Evolutionary conservation across 2,113 vertebrate species (phyloP), one percentile per base, ranked within the genome.

Genomic region (Dicrurus megarhynchus): DNA sequence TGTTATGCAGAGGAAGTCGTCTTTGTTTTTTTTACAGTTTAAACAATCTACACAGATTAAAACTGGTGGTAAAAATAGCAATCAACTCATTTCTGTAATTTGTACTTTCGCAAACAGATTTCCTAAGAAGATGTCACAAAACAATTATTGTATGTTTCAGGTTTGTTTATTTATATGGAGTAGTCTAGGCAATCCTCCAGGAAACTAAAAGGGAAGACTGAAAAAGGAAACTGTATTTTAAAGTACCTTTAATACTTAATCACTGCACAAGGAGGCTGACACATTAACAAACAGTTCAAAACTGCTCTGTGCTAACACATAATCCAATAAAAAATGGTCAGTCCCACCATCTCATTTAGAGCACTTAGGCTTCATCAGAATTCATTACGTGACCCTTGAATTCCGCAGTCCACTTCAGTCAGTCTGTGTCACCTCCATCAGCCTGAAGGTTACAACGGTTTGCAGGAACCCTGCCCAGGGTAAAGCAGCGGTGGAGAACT

Each of bases 231-330:
- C 24, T 30, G 7, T 28, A 14, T 60, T 86, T 82, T 53, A 44
- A 82, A 82, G 19, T 5, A 37, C 23, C 11, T 52, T 86, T 69
- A 87, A 76, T 32, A 35, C 28, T 50, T 21, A 22, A 41, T 67
- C 39, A 28, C 20, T 17, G 76, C 63, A 46, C n/a, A 42, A 74
- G 35, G 52, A 64, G 4, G 16, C 32, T 37, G 22, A 50, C 5
- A 19, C 44, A 28, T 41, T 37, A 67, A 83, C 52, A 47, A 68
- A 28, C n/a, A 83, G 44, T 57, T 64, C 46, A 63, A 30, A 87
- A 65, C 3, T 22, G 8, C 19, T 47, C 41, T 4, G 1, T 30
- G 23, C 23, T 61, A 61, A 57, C 1, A 1, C 13, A 27, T 4
- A 7, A n/a, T 19, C 33, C 46, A 32, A 53, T 13, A 14, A 67